Conservation (phyloP, 2,888 invertebrate species). For the Malacosoma neustria region DNA sequence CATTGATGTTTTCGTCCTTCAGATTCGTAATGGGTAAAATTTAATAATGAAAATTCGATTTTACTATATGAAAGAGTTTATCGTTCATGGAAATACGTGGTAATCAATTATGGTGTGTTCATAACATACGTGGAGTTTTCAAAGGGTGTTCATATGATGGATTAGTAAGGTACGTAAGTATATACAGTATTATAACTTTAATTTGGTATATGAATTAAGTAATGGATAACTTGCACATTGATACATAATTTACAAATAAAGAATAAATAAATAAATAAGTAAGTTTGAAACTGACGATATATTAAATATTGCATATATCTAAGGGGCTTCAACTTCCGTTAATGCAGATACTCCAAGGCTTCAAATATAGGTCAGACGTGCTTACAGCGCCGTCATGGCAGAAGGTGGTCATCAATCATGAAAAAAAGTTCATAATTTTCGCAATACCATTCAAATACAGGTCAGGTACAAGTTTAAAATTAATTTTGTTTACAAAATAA, state of each 20-base stretch:
- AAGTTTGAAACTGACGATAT: no score
- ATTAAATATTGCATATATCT: no score
- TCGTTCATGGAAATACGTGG: neutral
- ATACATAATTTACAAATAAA: no score
- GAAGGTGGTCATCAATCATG: conserved; percentile 32
- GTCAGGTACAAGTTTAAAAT: neutral
- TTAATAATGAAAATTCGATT: neutral
- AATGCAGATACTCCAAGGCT: conserved; percentile 14
- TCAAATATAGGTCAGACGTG: conserved; percentile 23
- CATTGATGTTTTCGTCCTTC: neutral
- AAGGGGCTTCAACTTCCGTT: no score
- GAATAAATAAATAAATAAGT: no score
- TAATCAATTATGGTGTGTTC: no score
- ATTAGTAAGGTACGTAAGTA: no score
- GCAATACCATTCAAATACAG: conserved; percentile 5
- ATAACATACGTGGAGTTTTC: no score
- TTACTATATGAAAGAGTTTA: neutral
- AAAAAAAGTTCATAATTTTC: conserved; percentile 11
- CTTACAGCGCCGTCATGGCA: conserved; percentile 16
- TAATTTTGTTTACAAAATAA: neutral
- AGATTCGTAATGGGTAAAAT: neutral
- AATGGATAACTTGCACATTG: no score
- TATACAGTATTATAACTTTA: no score
- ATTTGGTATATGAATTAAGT: no score
- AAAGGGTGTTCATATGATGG: no score